A percentile compares a stretch with the other conserved stretches of the same genome.
Evolutionary conservation across 2,113 vertebrate genomes (phyloP).

Genomic region (Albula goreensis): DNA sequence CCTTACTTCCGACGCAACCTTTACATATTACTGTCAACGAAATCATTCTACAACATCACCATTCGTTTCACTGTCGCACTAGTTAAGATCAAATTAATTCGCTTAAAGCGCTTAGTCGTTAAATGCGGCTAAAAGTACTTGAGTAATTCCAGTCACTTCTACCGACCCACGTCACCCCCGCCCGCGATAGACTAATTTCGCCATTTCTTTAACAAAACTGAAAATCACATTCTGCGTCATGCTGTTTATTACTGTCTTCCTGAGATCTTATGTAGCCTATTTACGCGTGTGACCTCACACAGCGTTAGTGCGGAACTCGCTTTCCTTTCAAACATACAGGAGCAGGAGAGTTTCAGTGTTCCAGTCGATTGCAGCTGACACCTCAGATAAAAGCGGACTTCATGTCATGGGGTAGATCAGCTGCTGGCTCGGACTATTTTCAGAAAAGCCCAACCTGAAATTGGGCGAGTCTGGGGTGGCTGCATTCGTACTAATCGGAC

Average conservation of each 20-base stretch:
- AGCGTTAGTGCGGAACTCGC: constrained; percentile 20
- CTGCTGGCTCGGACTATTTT: constrained; percentile 15
- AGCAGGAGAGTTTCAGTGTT: constrained; percentile 37
- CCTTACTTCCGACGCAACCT: neutral
- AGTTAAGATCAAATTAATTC: neutral
- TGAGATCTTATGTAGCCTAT: too few relatives aligned
- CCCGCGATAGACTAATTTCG: neutral
- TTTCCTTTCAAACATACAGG: constrained; percentile 32
- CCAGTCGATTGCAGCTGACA: constrained; percentile 54
- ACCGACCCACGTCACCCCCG: neutral
- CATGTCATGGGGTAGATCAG: constrained; percentile 25
- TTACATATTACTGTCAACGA: neutral
- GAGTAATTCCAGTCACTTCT: neutral
- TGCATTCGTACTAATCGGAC: neutral
- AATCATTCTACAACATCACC: neutral
- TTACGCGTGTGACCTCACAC: neutral
- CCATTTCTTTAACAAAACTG: neutral
- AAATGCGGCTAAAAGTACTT: neutral
- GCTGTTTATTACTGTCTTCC: too few relatives aligned
- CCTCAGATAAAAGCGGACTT: neutral
- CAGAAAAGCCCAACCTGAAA: neutral
- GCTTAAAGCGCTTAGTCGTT: neutral
- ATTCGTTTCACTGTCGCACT: neutral
- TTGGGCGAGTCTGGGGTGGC: neutral
- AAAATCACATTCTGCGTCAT: constrained; percentile 8